Evolutionary conservation across 2,797 vertebrate genomes (phyloP).

Genomic region (Enteromius treurensis): DNA sequence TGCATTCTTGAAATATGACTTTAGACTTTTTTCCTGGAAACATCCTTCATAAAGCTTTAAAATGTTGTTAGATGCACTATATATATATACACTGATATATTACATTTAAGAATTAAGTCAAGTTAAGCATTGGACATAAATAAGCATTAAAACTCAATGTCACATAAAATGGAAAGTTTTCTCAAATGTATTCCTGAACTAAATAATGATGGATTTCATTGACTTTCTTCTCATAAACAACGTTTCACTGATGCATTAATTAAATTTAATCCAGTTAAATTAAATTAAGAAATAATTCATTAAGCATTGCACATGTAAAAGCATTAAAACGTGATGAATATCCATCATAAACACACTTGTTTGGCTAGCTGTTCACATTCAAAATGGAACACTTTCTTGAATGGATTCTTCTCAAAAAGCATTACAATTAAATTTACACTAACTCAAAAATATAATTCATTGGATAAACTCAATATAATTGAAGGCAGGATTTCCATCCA

Average conservation of each 20-base stretch:
- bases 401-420: not conserved
- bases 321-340: not conserved
- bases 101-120: not conserved
- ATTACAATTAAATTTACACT: not conserved
- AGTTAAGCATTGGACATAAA: not conserved
- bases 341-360: not conserved
- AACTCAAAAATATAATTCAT: no score
- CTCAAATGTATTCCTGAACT: not conserved
- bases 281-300: not conserved
- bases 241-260: not conserved
- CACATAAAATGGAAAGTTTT: not conserved
- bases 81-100: no score
- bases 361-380: not conserved
- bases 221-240: not conserved
- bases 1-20: not conserved
- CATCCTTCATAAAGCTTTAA: no score
- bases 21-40: not conserved
- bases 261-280: not conserved
- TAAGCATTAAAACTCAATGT: not conserved
- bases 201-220: not conserved
- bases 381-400: not conserved
- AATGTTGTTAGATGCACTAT: no score
- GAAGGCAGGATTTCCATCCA: no score
- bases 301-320: not conserved
- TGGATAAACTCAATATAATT: no score